Base-by-base conservation (phyloP, 2,113 vertebrate species). In the Anoura caudifer region DNA sequence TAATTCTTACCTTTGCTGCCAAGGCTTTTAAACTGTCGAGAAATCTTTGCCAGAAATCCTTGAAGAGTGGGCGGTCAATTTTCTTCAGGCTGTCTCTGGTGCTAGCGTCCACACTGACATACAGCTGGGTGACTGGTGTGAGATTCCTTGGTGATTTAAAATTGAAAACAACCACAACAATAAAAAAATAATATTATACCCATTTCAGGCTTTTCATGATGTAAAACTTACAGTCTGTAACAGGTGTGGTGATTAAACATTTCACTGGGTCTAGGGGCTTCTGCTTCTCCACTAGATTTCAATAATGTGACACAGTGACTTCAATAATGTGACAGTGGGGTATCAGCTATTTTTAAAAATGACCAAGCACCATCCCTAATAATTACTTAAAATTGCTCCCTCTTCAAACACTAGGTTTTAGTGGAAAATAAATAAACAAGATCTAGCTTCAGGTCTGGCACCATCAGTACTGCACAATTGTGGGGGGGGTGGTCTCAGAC, bases 1-100 rank as follows among this genome's bases (percentile, higher is more conserved):
- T 69, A 70, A 70, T 54, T 95, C 91, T 96, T 98, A 99, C 99
- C 99, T 99, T 99, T 98, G 99, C 98, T 97, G 99, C 99, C 84
- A 99, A 98, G n/a, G 99, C 99, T 97, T 97, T 98, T 70, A 99
- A 99, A 97, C 99, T 99, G 97, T 99, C 99, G 3, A 99, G 98
- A 97, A 99, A 99, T n/a, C 99, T 99, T 13, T 99, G 98, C 99
- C 99, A 99, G 98, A 99, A 99, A 97, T 99, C 99, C 97, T 99
- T 99, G 98, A 99, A 99, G 96, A 99, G 99, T 0, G 99, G 99
- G 24, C 99, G 99, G 97, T 99, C 99, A 0, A 99, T 99, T 96
- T 98, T 99, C 98, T 99, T 99, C 97, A 99, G 98, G 87, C 99
- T 99, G 5, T 99, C 99, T 97, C 98, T 99, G 97, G 99, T 99